Evolutionary conservation across 2,888 invertebrate species (phyloP).

Genomic region (Muscina levida): DNA sequence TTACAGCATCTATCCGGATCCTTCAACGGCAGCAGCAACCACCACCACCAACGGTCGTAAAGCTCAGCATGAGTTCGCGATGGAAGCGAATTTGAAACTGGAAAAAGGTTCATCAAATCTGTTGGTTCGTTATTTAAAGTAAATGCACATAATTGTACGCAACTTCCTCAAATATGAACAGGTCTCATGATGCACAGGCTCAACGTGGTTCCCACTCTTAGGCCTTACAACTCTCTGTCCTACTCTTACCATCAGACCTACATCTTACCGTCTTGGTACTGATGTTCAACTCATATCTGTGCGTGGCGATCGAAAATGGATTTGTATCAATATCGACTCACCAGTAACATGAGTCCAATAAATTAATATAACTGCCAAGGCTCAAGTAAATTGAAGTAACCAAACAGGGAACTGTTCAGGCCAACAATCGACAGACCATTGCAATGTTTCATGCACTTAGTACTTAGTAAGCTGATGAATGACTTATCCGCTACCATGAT

Average conservation of each 20-base stretch:
- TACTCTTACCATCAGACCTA: neutral
- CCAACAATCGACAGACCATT: constrained; percentile 29
- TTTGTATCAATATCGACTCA: constrained; percentile 80
- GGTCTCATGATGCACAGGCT: constrained; percentile 18
- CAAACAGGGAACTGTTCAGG: constrained; percentile 32
- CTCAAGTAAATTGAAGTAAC: constrained; percentile 54
- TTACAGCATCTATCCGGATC: neutral
- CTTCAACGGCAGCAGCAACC: constrained; percentile 48
- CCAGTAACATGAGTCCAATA: constrained; percentile 79
- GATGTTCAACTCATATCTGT: constrained; percentile 68
- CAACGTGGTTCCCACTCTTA: constrained; percentile 11
- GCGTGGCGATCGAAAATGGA: constrained; percentile 78
- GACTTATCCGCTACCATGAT: too few relatives aligned
- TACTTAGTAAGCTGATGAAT: too few relatives aligned
- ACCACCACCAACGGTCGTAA: constrained; percentile 52
- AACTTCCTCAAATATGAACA: constrained; percentile 61
- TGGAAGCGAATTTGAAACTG: constrained; percentile 17
- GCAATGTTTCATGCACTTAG: too few relatives aligned
- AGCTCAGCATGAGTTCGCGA: constrained; percentile 63
- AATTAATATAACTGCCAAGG: constrained; percentile 77
- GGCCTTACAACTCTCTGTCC: neutral
- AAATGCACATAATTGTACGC: constrained; percentile 62
- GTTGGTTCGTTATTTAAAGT: constrained; percentile 51
- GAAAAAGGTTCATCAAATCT: constrained; percentile 61
- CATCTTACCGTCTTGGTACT: constrained; percentile 17